A percentile compares a stretch with the other conserved stretches of the same genome.
Conservation (phyloP, 2,888 invertebrate species). For the Epirrita christyi region DNA sequence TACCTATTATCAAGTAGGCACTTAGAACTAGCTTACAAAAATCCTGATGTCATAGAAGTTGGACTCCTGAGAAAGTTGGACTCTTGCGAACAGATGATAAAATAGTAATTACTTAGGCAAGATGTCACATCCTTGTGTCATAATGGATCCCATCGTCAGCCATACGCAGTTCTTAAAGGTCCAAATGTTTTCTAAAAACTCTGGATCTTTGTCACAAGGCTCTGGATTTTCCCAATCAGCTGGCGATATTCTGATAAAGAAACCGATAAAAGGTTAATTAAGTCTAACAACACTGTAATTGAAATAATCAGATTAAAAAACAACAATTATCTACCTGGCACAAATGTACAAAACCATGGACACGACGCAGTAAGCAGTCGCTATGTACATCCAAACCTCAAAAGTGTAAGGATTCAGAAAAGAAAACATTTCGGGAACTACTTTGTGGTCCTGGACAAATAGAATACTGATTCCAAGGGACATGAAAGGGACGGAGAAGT, state of each 20-base stretch:
- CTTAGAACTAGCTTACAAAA: no score
- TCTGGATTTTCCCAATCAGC: slow-evolving; percentile 98
- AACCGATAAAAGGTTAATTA: slow-evolving; percentile 1
- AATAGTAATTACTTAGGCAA: slow-evolving; percentile 89
- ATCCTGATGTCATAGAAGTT: no score
- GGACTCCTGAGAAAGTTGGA: no score
- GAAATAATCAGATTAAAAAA: background rate
- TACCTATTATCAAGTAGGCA: no score
- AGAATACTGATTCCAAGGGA: slow-evolving; percentile 95
- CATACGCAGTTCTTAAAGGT: slow-evolving; percentile 94
- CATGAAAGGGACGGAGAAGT: slow-evolving; percentile 99
- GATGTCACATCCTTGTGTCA: slow-evolving; percentile 97
- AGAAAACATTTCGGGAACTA: slow-evolving; percentile 92
- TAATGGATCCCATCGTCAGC: slow-evolving; percentile 96
- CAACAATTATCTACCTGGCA: slow-evolving; percentile 85
- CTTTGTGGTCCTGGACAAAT: slow-evolving; percentile 90
- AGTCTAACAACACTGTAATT: background rate
- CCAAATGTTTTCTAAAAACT: slow-evolving; percentile 96
- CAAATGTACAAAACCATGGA: slow-evolving; percentile 92
- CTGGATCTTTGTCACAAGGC: slow-evolving; percentile 93
- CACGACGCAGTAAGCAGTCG: slow-evolving; percentile 92
- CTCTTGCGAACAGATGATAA: no score
- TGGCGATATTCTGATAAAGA: slow-evolving; percentile 89
- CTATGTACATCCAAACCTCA: slow-evolving; percentile 95
- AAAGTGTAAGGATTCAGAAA: slow-evolving; percentile 94